Base-by-base conservation (phyloP, 1,140 invertebrate species). In the Asobara japonica region DNA sequence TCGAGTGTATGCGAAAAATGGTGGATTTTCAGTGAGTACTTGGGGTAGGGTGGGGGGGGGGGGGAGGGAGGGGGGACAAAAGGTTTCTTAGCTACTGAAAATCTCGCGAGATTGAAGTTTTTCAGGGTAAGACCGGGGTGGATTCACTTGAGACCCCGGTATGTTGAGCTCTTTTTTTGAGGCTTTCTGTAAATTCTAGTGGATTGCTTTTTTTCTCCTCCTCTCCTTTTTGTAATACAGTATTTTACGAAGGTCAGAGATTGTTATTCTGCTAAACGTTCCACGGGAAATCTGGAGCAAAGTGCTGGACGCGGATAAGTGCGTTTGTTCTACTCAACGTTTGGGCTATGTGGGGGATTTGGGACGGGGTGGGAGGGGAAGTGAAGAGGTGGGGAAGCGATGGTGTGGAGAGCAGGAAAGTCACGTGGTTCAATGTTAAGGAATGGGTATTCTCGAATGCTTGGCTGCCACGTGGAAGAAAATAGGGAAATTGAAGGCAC, bases 1-100 rank as follows among this genome's bases (percentile, higher is more conserved):
- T 38, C n/a, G 31, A 41, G 64, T 38, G 64, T 38, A 33, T 66
- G 64, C 64, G 31, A 56, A 56, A 56, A 56, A 56, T 56, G 51
- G 51, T 56, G 51, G 22, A 56, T 56, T 56, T 27, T 25, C 20
- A 36, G 31, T 36, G 31, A 6, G 31, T n/a, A n/a, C 13, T 45
- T 2, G 41, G 41, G n/a, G 41, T 16, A 18, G 41, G 13, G 36
- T 8, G 3, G 36, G 10, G 8, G 8, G 36, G 8, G 36, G 36
- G 36, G 36, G 36, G 36, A 27, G 10, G 25, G 30, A 13, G 62
- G 29, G 29, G 20, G 38, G 25, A 27, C 65, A 67, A 45, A 29
- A 56, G 51, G 51, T 56, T 56, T 56, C 51, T 56, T 56, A 25
- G 51, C 18, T 27, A 56, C 51, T 56, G 51, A 27, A 27, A 56